These are phyloP conservation scores for Auanema sp. DNA, from an alignment of 2,888 invertebrate genomes.

Conservation along the genomic window DNA sequence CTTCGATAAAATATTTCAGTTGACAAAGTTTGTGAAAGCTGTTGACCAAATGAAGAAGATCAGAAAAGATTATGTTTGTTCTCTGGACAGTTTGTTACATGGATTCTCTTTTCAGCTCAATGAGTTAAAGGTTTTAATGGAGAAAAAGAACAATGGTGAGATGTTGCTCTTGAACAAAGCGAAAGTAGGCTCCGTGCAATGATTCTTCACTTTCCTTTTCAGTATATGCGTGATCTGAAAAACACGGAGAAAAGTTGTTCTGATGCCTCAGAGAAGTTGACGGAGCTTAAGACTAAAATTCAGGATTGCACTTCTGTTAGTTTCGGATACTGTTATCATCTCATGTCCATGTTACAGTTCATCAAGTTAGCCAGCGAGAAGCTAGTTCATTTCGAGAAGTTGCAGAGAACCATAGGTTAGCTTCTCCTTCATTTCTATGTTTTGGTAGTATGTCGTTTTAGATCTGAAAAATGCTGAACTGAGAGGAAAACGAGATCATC, in stretches of 20 bases:
- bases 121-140: constrained; percentile 17
- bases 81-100: not conserved
- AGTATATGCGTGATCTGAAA: constrained; percentile 6
- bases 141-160: constrained; percentile 12
- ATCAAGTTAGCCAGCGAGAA: too few species aligned
- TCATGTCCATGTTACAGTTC: too few species aligned
- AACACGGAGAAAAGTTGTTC: constrained; percentile 11
- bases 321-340: too few species aligned
- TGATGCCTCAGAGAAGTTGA: constrained; percentile 8
- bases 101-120: constrained; percentile 19
- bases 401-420: too few species aligned
- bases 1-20: constrained; percentile 96
- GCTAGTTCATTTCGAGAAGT: too few species aligned
- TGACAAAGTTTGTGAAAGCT: constrained; percentile 79
- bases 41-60: constrained; percentile 76
- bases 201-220: not conserved
- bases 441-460: too few species aligned
- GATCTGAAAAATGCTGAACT: constrained; percentile 1
- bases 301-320: not conserved
- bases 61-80: constrained; percentile 36
- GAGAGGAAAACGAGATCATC: not conserved
- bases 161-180: constrained; percentile 11
- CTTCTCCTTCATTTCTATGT: too few species aligned
- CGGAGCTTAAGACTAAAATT: not conserved
- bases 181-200: not conserved